A percentile compares a stretch with the other conserved stretches of the same genome.
Evolutionary conservation across 2,113 vertebrate genomes (phyloP).

Genomic region (Crotalus tigris): DNA sequence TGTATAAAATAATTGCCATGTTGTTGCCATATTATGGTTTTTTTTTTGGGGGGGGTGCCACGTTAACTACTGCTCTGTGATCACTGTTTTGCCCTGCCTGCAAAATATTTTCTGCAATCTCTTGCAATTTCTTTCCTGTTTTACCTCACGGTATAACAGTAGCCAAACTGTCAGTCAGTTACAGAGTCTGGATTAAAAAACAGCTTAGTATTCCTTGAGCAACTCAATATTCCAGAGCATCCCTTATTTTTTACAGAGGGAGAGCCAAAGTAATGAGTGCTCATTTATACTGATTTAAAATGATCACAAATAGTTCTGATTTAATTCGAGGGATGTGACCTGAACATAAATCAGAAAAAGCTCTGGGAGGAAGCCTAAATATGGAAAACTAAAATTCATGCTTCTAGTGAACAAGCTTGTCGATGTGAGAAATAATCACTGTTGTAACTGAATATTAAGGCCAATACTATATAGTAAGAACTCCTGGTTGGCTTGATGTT

Average conservation of each 20-base stretch:
- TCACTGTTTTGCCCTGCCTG: no score
- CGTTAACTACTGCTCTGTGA: not conserved
- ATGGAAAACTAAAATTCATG: not conserved
- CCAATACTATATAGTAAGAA: not conserved
- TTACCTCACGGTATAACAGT: not conserved
- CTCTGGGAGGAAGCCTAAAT: not conserved
- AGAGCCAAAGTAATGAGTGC: not conserved
- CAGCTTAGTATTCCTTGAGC: no score
- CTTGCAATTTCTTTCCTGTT: not conserved
- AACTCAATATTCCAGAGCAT: not conserved
- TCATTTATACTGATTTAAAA: not conserved
- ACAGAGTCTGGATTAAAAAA: not conserved
- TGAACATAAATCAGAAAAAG: not conserved
- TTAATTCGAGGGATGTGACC: not conserved
- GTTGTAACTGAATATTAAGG: not conserved
- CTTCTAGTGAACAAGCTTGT: not conserved
- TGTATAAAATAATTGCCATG: not conserved
- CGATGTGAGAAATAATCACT: not conserved
- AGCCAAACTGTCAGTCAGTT: not conserved
- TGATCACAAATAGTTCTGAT: not conserved
- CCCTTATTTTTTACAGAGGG: not conserved
- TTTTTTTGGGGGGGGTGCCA: not conserved
- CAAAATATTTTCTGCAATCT: not conserved
- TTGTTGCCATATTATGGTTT: not conserved
- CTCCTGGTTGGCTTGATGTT: not conserved